phyloP scores from a whole-genome alignment of 2,113 vertebrate species.

The Calidris pugnax region DNA sequence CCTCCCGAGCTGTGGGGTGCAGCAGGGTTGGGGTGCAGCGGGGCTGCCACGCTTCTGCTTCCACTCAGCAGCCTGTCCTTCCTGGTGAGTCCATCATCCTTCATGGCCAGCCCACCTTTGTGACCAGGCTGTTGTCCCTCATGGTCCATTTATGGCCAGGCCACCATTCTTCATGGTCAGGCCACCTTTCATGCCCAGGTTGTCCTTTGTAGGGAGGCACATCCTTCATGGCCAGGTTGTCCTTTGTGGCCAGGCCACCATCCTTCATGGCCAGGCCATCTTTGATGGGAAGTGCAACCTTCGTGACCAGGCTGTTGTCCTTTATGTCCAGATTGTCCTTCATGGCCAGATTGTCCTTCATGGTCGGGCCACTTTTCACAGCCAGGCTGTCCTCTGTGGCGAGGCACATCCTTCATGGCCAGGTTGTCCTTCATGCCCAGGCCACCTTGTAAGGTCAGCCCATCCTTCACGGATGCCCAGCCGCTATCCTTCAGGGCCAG shows the following conservation, averaged over 20 bases:
- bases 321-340: not conserved
- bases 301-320: no score
- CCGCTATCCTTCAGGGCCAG: not conserved
- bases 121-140: no score
- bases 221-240: not conserved
- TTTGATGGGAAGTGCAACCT: no score
- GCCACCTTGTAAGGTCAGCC: not conserved
- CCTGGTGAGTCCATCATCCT: no score
- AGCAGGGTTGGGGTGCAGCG: not conserved
- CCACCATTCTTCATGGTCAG: not conserved
- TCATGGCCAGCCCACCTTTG: no score
- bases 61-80: not conserved
- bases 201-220: not conserved
- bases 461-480: not conserved
- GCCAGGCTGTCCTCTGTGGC: no score
- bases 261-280: not conserved
- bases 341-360: not conserved
- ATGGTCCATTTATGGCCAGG: not conserved
- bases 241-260: not conserved
- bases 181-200: not conserved
- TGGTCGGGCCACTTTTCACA: not conserved
- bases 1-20: not conserved
- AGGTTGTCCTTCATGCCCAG: not conserved
- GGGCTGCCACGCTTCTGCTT: fast-evolving
- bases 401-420: not conserved